phyloP scores from a whole-genome alignment of 2,113 vertebrate genomes.

The Oriolus oriolus region DNA sequence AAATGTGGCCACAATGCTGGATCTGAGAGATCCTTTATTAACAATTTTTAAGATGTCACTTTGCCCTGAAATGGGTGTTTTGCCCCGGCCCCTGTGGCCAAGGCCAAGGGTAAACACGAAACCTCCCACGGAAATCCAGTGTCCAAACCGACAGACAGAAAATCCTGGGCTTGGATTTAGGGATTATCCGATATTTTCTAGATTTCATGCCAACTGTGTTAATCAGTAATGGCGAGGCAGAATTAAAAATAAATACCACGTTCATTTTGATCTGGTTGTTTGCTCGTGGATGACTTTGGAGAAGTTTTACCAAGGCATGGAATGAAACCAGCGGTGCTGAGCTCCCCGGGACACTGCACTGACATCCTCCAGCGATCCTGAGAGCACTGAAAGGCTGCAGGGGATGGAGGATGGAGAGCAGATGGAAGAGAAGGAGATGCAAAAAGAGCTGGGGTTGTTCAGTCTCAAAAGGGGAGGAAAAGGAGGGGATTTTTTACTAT shows the following conservation, averaged over 20 bases:
- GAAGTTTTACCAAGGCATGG: background rate
- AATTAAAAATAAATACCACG: fast-evolving
- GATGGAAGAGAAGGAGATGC: background rate
- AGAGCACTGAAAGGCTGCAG: background rate
- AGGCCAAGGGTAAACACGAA: background rate
- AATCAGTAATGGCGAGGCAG: background rate
- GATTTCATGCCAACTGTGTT: background rate
- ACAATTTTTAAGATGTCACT: background rate
- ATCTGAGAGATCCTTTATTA: background rate
- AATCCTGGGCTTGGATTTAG: background rate
- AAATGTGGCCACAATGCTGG: fast-evolving
- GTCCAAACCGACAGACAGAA: background rate
- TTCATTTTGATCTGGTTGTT: background rate
- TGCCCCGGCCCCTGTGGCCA: fast-evolving
- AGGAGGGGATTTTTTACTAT: background rate
- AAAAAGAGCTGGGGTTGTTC: background rate
- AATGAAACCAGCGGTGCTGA: background rate
- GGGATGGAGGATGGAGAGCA: background rate
- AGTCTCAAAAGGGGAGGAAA: background rate
- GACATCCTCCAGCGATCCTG: background rate
- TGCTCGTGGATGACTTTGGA: background rate
- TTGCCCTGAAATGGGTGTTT: background rate
- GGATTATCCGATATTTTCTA: background rate
- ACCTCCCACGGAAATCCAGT: background rate
- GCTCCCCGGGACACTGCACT: background rate